These are phyloP conservation scores for Dromas ardeola DNA, from an alignment of 2,113 vertebrate species.

Conservation along the genomic window DNA sequence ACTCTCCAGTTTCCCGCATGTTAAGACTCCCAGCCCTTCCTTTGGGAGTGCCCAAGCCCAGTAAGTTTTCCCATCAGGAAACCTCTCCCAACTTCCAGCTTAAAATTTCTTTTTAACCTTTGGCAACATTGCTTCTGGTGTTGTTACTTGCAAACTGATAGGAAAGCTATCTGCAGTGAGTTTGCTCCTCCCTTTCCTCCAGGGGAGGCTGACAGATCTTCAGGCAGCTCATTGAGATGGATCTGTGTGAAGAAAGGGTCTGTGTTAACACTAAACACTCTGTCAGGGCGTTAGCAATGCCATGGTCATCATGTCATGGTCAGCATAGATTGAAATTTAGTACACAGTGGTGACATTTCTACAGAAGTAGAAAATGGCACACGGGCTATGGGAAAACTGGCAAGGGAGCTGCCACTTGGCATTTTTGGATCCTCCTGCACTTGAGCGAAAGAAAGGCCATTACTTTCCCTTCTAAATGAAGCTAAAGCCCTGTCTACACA, in stretches of 20 bases:
- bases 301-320: accelerated
- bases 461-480: background rate
- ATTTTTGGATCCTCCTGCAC: background rate
- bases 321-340: background rate
- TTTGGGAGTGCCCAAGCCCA: slow-evolving; percentile 4
- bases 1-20: background rate
- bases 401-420: background rate
- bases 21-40: slow-evolving; percentile 41
- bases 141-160: background rate
- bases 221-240: background rate
- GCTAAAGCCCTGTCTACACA: background rate
- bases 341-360: background rate
- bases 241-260: background rate
- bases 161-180: background rate
- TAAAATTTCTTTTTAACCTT: slow-evolving; percentile 15
- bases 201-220: background rate
- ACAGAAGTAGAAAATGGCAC: background rate
- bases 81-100: slow-evolving; percentile 38
- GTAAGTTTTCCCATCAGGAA: slow-evolving; percentile 60
- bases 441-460: background rate
- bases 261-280: background rate
- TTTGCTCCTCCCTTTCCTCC: slow-evolving; percentile 29
- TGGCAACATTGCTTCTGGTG: background rate
- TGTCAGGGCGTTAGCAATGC: background rate
- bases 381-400: background rate